Evolutionary conservation across 2,888 invertebrate species (phyloP), one percentile per base, ranked within the genome.

Genomic region (Parasteatoda lunata): DNA sequence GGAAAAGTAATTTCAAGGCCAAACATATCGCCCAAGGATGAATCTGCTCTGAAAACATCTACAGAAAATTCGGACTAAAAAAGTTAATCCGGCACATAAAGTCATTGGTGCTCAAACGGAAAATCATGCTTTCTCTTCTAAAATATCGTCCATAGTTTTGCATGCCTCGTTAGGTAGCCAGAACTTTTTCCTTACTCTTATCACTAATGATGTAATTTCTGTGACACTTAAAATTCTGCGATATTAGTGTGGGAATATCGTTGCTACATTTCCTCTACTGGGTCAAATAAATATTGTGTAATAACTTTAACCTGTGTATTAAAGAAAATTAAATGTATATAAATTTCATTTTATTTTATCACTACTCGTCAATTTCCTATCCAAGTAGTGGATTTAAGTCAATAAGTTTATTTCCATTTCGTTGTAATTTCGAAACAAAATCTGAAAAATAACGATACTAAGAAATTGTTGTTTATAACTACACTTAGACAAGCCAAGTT

Each of bases 11-110:
- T 54, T 78, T 73, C 84, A 84, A 75, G 84, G 64, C 48, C 64
- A 45, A 5, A 45, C 54, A 1, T 59, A 5, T 13, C 68, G 68
- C 80, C 66, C 47, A 11, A 48, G 75, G 75, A 15, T 3, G 69
- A 73, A 69, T 69, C 68, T n/a, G n/a, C 6, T 68, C 75, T 47
- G 51, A 81, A 68, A 73, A 66, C n/a, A n/a, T 51, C 73, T 59
- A 47, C 59, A 4, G 13, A 69, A 48, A 84, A 45, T 45, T 66
- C 52, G 70, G 65, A 77, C 71, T 65, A 72, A 71, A 48, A n/a
- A 47, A 64, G 52, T 30, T 69, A 47, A 71, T 84, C 45, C 84
- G 84, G 75, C 84, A 78, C 64, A 78, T 52, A 84, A 84, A 84
- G 45, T 52, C 84, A 84, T 51, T 59, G 69, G 71, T 78, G 77